Percentiles rank a stretch among this genome's conserved stretches.
phyloP scores from a whole-genome alignment of 2,113 vertebrate genomes.

The Anhinga anhinga region DNA sequence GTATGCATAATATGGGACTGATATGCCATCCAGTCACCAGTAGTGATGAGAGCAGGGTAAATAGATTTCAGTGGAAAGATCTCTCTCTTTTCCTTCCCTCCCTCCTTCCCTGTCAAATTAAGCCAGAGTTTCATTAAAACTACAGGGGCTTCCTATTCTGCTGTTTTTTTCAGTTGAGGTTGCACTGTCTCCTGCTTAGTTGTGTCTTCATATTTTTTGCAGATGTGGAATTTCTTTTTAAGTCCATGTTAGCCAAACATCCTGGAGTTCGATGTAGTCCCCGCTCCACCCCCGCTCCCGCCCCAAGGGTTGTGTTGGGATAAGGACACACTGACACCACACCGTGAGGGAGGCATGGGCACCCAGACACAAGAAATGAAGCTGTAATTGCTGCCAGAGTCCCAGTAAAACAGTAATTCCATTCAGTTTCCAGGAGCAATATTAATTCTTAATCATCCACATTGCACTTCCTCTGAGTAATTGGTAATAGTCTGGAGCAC shows the following conservation, averaged over 20 bases:
- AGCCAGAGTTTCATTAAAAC: neutral
- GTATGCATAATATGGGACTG: neutral
- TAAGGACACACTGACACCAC: neutral
- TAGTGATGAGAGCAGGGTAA: neutral
- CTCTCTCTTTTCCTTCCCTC: neutral
- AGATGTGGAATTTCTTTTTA: neutral
- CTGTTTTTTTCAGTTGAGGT: neutral
- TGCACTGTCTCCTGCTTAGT: neutral
- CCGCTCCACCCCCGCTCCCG: no score
- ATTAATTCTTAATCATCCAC: neutral
- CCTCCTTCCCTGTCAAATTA: neutral
- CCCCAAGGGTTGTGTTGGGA: neutral
- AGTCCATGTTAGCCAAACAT: neutral
- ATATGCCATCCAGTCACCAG: neutral
- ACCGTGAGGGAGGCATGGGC: neutral
- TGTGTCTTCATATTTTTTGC: neutral
- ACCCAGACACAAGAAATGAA: neutral
- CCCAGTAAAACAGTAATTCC: neutral
- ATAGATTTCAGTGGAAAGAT: neutral
- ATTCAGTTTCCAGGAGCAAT: neutral
- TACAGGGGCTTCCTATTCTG: neutral
- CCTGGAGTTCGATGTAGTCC: neutral
- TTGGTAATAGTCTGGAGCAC: neutral
- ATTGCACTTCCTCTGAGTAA: neutral
- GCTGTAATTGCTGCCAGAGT: neutral